These are phyloP conservation scores for Ricordea florida DNA, from an alignment of 92 coral and sea anemone genomes.

Conservation along the genomic window DNA sequence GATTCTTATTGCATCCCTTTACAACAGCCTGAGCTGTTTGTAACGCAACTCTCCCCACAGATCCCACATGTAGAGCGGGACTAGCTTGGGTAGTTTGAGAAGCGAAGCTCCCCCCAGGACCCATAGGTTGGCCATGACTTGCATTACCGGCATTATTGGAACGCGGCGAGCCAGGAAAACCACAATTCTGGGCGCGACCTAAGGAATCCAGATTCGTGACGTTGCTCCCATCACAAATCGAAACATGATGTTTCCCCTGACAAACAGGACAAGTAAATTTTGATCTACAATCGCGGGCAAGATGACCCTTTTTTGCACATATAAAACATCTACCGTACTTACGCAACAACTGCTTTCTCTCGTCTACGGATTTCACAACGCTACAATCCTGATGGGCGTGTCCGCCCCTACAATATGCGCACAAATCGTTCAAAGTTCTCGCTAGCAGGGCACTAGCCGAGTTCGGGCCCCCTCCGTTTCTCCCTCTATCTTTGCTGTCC, in stretches of 20 bases:
- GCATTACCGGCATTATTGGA: slow-evolving; percentile 9
- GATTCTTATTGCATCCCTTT: not conserved
- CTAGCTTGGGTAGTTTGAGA: not conserved
- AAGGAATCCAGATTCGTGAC: slow-evolving; percentile 1
- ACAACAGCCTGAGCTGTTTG: slow-evolving; percentile 55
- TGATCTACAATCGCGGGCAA: slow-evolving; percentile 12
- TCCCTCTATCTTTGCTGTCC: not conserved
- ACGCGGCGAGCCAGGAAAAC: not conserved
- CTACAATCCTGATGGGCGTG: slow-evolving; percentile 35
- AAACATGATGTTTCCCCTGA: slow-evolving; percentile 30
- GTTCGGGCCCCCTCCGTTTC: not conserved
- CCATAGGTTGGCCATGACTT: not conserved
- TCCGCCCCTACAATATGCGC: slow-evolving; percentile 12
- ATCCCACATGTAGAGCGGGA: slow-evolving; percentile 30
- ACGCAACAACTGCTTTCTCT: slow-evolving; percentile 15
- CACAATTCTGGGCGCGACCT: slow-evolving; percentile 18
- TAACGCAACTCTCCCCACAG: slow-evolving; percentile 46
- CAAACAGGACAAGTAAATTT: slow-evolving; percentile 1
- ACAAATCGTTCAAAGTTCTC: not conserved
- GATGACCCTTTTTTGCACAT: slow-evolving; percentile 37
- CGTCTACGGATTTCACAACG: slow-evolving; percentile 4
- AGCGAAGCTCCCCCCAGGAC: slow-evolving; percentile 5
- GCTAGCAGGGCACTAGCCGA: slow-evolving; percentile 7
- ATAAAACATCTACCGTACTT: slow-evolving; percentile 38
- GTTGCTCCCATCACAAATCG: not conserved